Percentiles rank a stretch among this genome's conserved stretches.
These are phyloP conservation scores for Axinella damicornis DNA, from an alignment of 37 sponge, comb jelly and placozoan species.

Conservation along the genomic window DNA sequence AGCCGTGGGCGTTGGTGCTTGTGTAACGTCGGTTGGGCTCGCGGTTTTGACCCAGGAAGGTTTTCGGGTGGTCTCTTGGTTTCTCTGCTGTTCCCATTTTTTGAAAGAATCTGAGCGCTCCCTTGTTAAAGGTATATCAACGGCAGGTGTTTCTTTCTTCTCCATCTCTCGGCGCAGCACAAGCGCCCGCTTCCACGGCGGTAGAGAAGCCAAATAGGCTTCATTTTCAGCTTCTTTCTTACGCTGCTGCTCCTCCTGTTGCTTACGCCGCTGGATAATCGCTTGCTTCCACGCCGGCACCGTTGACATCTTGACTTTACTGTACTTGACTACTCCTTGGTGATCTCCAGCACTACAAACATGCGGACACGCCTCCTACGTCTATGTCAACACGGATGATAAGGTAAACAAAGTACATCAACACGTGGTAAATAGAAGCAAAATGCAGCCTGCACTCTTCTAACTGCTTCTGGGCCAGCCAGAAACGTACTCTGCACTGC, in stretches of 20 bases:
- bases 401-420: too few species aligned
- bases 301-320: too few species aligned
- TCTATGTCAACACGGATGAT: too few species aligned
- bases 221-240: constrained; percentile 73
- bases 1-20: too few species aligned
- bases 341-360: too few species aligned
- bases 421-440: too few species aligned
- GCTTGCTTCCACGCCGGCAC: constrained; percentile 86
- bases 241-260: constrained; percentile 71
- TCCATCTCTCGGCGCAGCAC: constrained; percentile 29
- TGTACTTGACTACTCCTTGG: too few species aligned
- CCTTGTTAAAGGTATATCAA: not conserved
- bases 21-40: too few species aligned
- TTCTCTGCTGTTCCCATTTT: not conserved
- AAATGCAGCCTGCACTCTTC: too few species aligned
- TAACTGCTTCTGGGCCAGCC: too few species aligned
- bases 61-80: not conserved
- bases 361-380: too few species aligned
- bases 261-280: constrained; percentile 65
- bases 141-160: constrained; percentile 7
- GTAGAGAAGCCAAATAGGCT: constrained; percentile 50
- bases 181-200: constrained; percentile 70
- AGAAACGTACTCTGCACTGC: too few species aligned
- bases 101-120: not conserved
- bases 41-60: not conserved